Percentiles rank a stretch among this genome's conserved stretches.
Evolutionary conservation across 1,140 invertebrate species (phyloP).

Genomic region (Camponotus vicinus): DNA sequence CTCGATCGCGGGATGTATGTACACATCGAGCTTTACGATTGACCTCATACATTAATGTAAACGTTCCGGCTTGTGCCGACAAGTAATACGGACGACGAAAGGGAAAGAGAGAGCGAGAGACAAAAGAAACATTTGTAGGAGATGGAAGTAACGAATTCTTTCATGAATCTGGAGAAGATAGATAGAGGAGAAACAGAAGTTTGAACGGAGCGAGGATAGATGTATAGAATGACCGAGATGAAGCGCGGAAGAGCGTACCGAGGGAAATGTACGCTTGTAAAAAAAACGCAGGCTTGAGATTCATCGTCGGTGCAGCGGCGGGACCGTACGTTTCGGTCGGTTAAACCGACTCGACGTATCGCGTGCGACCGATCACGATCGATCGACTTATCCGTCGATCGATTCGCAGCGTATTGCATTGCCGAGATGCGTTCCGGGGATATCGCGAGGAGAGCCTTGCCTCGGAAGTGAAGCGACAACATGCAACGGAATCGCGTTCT

Average conservation of each 20-base stretch:
- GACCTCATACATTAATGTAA: conserved; percentile 86
- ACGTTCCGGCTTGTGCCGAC: conserved; percentile 74
- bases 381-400: conserved; percentile 31
- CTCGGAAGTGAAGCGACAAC: conserved; percentile 42
- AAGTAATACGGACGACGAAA: conserved; percentile 32
- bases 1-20: conserved; percentile 83
- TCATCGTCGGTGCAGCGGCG: conserved; percentile 3
- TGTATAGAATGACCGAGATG: conserved; percentile 31
- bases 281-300: conserved; percentile 42
- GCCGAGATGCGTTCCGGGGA: neutral
- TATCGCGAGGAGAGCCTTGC: conserved; percentile 3
- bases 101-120: neutral
- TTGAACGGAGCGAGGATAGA: conserved; percentile 36
- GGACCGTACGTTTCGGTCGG: conserved; percentile 21
- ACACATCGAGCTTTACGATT: conserved; percentile 85
- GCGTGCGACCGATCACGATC: conserved; percentile 63
- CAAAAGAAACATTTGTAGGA: neutral
- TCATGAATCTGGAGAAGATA: neutral
- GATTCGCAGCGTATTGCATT: neutral
- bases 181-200: neutral
- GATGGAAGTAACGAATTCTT: conserved; percentile 19
- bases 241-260: conserved; percentile 57
- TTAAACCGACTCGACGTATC: conserved; percentile 61
- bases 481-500: conserved; percentile 29
- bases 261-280: conserved; percentile 63